Conservation (phyloP, 2,113 vertebrate genomes). For the Xiphorhynchus elegans region DNA sequence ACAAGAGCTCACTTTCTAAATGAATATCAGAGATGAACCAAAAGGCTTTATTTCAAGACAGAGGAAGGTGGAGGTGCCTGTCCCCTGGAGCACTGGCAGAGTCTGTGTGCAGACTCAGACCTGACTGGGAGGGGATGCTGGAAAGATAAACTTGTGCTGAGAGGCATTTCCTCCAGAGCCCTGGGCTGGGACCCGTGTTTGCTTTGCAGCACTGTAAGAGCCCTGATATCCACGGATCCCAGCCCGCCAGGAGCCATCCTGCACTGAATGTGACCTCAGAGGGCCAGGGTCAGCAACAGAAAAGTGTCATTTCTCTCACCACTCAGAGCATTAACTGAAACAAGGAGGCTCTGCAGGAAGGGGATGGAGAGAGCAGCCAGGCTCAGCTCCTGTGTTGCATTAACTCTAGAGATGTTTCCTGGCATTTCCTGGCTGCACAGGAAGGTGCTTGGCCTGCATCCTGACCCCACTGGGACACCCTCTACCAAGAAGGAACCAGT, state of each 20-base stretch:
- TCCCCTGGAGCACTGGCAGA: not conserved
- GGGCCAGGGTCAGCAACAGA: not conserved
- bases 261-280: not conserved
- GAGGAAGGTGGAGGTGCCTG: not conserved
- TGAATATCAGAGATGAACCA: slow-evolving; percentile 20
- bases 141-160: not conserved
- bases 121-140: not conserved
- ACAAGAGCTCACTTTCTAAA: not conserved
- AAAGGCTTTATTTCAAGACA: slow-evolving; percentile 37
- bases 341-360: not conserved
- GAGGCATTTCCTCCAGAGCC: not conserved
- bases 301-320: not conserved
- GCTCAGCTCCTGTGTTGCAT: not conserved
- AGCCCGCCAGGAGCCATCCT: not conserved
- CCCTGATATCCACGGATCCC: not conserved
- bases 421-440: not conserved
- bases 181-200: not conserved
- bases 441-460: not conserved
- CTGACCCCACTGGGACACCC: not conserved
- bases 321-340: not conserved
- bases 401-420: not conserved
- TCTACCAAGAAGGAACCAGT: not conserved
- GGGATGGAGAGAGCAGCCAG: not conserved
- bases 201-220: not conserved
- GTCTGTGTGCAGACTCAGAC: not conserved